These are phyloP conservation scores for Uropetala carovei DNA, from an alignment of 2,888 invertebrate genomes.

Conservation along the genomic window DNA sequence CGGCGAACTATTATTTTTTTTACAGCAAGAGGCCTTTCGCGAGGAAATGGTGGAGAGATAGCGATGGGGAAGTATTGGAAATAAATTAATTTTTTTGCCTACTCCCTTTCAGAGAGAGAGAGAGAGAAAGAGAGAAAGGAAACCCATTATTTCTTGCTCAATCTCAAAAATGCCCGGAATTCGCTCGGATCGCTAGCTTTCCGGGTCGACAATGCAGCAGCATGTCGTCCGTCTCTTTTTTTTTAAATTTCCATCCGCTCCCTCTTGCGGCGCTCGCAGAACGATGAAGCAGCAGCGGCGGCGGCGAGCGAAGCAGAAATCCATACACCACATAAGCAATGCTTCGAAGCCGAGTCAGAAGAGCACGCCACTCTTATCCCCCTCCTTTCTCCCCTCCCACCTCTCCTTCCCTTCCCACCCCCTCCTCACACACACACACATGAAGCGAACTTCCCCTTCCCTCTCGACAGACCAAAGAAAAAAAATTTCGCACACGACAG, in stretches of 20 bases:
- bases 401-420: too few species aligned
- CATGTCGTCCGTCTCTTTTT: background rate
- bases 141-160: conserved; percentile 8
- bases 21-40: background rate
- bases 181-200: conserved; percentile 19
- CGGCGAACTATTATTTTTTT: background rate
- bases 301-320: background rate
- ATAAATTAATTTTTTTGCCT: background rate
- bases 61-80: background rate
- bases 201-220: conserved; percentile 24
- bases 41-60: background rate
- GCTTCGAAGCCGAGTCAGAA: background rate
- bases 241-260: background rate
- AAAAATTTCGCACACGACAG: too few species aligned
- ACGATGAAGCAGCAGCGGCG: background rate
- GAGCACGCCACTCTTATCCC: background rate
- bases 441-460: too few species aligned
- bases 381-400: too few species aligned
- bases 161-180: conserved; percentile 1
- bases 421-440: too few species aligned
- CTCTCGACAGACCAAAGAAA: too few species aligned
- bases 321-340: conserved; percentile 4
- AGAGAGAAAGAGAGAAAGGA: background rate
- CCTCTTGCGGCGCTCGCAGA: conserved; percentile 3
- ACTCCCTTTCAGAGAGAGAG: background rate